phyloP scores from a whole-genome alignment of 2,888 invertebrate species.

The Hydroisotoma schaefferi region DNA sequence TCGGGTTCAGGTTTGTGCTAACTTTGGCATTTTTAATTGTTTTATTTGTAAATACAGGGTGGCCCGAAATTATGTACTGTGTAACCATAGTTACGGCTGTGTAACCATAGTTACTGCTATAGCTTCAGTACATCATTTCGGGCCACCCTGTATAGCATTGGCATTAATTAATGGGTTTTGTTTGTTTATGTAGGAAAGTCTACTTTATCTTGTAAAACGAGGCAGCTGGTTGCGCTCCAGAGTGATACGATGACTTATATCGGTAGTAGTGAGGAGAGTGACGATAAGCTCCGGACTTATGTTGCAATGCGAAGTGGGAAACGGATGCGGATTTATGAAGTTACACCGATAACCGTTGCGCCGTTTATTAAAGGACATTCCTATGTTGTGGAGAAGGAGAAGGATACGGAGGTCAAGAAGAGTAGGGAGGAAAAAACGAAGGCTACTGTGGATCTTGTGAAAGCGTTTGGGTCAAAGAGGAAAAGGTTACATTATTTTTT shows the following conservation, averaged over 20 bases:
- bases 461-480: conserved; percentile 44
- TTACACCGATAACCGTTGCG: conserved; percentile 35
- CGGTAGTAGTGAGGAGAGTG: conserved; percentile 26
- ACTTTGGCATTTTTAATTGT: too few species aligned
- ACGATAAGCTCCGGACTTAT: conserved; percentile 31
- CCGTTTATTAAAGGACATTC: conserved; percentile 32
- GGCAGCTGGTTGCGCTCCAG: conserved; percentile 29
- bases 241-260: conserved; percentile 39
- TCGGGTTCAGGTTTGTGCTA: not conserved
- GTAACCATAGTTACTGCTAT: too few species aligned
- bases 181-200: too few species aligned
- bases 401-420: conserved; percentile 6
- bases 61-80: too few species aligned
- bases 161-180: too few species aligned
- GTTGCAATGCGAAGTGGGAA: conserved; percentile 33
- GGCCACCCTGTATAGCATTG: too few species aligned
- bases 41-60: too few species aligned
- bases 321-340: conserved; percentile 35
- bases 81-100: too few species aligned
- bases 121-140: too few species aligned
- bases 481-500: conserved; percentile 21
- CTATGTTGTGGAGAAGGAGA: conserved; percentile 23
- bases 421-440: conserved; percentile 26
- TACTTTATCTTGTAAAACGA: too few species aligned
- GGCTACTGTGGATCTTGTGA: conserved; percentile 27